Evolutionary conservation across 2,113 vertebrate genomes (phyloP).

Genomic region (Pelecanus crispus): DNA sequence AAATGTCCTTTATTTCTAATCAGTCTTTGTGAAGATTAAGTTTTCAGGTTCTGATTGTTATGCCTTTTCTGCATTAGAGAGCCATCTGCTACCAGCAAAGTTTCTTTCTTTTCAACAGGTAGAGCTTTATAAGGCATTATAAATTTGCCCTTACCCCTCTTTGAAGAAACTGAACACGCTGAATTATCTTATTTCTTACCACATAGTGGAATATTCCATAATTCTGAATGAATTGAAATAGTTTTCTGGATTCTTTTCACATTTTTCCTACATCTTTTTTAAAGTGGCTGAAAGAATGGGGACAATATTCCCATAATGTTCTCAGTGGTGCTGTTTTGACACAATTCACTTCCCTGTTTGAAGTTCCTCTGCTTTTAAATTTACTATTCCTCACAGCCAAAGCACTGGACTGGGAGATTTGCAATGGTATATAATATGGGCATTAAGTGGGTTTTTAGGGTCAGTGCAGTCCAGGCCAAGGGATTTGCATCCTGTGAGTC

Average conservation of each 20-base stretch:
- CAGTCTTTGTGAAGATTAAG: not conserved
- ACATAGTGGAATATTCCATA: not conserved
- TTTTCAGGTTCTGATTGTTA: conserved; percentile 9
- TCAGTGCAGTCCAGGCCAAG: not conserved
- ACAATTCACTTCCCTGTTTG: not conserved
- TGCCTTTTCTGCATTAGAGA: not conserved
- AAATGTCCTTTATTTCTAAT: not conserved
- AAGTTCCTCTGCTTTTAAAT: conserved; percentile 22
- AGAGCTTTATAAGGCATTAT: not conserved
- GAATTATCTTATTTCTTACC: not conserved
- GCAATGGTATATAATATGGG: not conserved
- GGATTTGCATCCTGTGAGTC: not conserved
- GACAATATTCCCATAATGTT: conserved; percentile 11
- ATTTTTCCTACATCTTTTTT: not conserved
- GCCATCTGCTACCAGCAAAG: not conserved
- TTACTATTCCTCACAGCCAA: not conserved
- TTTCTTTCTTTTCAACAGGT: conserved; percentile 1
- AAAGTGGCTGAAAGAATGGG: conserved; percentile 2
- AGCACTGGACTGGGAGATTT: conserved; percentile 14
- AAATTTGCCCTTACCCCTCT: not conserved
- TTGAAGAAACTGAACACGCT: not conserved
- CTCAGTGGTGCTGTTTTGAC: conserved; percentile 20
- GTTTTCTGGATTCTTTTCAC: not conserved
- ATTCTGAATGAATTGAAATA: not conserved
- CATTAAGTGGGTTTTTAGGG: conserved; percentile 15